Evolutionary conservation across 1,140 invertebrate species (phyloP), one percentile per base, ranked within the genome.

Genomic region (Anoplophora glabripennis): DNA sequence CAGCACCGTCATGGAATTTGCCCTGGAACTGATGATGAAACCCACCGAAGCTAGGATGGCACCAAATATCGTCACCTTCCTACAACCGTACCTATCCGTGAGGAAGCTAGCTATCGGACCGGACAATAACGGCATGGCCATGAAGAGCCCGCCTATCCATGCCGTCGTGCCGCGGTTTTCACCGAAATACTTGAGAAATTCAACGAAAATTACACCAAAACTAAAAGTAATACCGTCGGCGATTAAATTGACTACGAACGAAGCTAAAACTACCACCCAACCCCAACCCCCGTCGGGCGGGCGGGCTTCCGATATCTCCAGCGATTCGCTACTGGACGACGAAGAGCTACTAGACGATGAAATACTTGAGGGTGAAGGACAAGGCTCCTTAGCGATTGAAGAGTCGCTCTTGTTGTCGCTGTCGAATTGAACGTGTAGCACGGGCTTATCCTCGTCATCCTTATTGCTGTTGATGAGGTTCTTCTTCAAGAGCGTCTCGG

Each of bases 181-280:
- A 11, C 83, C 82, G 73, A 93, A 94, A 73, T 92, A 89, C 38
- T 87, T 82, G 12, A 89, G 75, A 69, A 94, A 88, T 69, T 93
- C 87, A 0, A 87, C 83, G 70, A 84, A 92, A 65, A 93, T 88
- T 1, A 93, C 85, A 28, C 91, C 91, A 70, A 93, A 93, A 52
- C 89, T 91, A 75, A 93, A 90, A 0, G 90, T 92, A 46, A 94
- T 86, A 3, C 92, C 92, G 71, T 95, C 92, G 11, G 93, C 92
- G 63, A 96, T 95, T 17, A 96, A 79, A 73, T 95, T 95, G 47
- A 93, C 89, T 76, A 94, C 82, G 67, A 96, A 94, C 0, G 92
- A 89, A 74, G 91, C 80, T 74, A 87, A 89, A 51, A 95, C 79
- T 70, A 94, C 82, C 54, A 94, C 85, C 87, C 87, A 89, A 14